Percentiles rank a stretch among this genome's conserved stretches.
These are phyloP conservation scores for Eutrigla gurnardus DNA, from an alignment of 2,797 vertebrate genomes.

Conservation along the genomic window DNA sequence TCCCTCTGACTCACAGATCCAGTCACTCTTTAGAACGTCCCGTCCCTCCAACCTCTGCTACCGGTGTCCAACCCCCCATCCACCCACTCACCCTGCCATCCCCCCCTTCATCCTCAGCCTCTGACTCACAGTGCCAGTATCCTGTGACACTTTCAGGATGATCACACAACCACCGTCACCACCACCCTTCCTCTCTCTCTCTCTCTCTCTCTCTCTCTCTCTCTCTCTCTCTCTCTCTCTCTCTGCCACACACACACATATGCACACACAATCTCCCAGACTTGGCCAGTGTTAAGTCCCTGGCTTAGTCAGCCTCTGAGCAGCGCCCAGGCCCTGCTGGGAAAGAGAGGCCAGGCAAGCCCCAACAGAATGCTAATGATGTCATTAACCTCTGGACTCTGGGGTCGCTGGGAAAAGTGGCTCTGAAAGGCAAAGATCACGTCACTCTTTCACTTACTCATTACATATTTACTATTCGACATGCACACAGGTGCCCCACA, in stretches of 20 bases:
- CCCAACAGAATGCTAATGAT: slow-evolving; percentile 86
- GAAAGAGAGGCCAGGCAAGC: slow-evolving; percentile 76
- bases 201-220: background rate
- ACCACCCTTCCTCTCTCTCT: background rate
- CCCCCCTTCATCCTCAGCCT: slow-evolving; percentile 57
- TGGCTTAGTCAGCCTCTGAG: slow-evolving; percentile 75
- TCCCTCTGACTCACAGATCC: slow-evolving; percentile 77
- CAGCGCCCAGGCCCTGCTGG: slow-evolving; percentile 77
- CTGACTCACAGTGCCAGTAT: slow-evolving; percentile 84
- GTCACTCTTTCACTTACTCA: slow-evolving; percentile 72
- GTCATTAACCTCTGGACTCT: slow-evolving; percentile 83
- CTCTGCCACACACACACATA: slow-evolving; percentile 11
- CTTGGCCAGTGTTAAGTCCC: slow-evolving; percentile 65
- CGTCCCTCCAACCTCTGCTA: slow-evolving; percentile 9
- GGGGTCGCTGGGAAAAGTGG: slow-evolving; percentile 70
- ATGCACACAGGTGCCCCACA: slow-evolving; percentile 56
- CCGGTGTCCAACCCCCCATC: slow-evolving; percentile 21
- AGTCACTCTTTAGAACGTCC: slow-evolving; percentile 55
- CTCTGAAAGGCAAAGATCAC: slow-evolving; percentile 75
- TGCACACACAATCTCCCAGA: slow-evolving; percentile 41
- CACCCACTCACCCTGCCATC: slow-evolving; percentile 36
- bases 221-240: background rate
- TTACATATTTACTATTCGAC: slow-evolving; percentile 66
- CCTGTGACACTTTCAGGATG: slow-evolving; percentile 76
- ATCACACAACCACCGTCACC: slow-evolving; percentile 43